Percentiles rank a stretch among this genome's conserved stretches.
These are phyloP conservation scores for Azemiops feae DNA, from an alignment of 2,113 vertebrate species.

Conservation along the genomic window DNA sequence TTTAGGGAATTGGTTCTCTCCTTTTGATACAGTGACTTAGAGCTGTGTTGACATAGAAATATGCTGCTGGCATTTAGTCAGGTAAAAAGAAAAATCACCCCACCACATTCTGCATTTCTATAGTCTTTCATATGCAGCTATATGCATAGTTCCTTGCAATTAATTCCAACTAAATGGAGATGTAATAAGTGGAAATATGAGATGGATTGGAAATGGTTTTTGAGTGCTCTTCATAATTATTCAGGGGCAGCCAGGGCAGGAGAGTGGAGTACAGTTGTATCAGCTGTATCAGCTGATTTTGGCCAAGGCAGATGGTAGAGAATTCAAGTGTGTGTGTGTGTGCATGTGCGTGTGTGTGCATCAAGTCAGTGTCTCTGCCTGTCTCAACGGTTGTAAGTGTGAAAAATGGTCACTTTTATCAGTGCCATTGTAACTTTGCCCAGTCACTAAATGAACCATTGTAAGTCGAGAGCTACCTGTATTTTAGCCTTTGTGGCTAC, in stretches of 20 bases:
- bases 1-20: neutral
- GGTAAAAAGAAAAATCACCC: neutral
- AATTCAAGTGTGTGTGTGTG: neutral
- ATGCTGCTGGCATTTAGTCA: slow-evolving; percentile 1
- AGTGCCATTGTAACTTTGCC: too few species aligned
- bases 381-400: too few species aligned
- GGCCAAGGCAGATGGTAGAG: neutral
- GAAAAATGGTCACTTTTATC: too few species aligned
- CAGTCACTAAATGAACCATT: too few species aligned
- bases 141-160: neutral
- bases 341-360: neutral
- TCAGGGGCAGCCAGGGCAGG: neutral
- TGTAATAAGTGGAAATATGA: neutral
- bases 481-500: too few species aligned
- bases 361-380: neutral
- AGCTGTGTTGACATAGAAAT: slow-evolving; percentile 2
- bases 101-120: slow-evolving; percentile 4
- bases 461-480: too few species aligned
- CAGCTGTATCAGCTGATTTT: neutral
- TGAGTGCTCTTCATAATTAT: neutral
- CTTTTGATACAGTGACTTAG: neutral
- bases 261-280: neutral
- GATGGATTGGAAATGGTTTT: neutral
- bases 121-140: neutral
- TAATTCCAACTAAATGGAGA: neutral